Evolutionary conservation across 2,888 invertebrate species (phyloP), one percentile per base, ranked within the genome.

Genomic region (Drosophila dives): DNA sequence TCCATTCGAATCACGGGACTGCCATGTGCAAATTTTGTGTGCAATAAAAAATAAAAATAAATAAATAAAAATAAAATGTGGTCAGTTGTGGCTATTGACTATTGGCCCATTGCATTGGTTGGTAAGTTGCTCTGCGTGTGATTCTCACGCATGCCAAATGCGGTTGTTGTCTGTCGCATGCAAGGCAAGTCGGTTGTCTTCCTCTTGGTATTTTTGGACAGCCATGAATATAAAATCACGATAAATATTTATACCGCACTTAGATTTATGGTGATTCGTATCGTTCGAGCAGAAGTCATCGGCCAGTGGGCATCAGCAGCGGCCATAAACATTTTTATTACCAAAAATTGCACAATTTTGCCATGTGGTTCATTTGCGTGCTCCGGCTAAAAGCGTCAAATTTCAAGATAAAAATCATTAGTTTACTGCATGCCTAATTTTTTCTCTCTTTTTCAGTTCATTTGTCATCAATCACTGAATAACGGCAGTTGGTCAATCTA

Each of bases 181-280:
- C 80, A 56, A 71, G 68, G 62, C 70, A 65, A 64, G 67, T 48
- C 20, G 73, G 70, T 48, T 64, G 40, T 36, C 51, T 65, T 63
- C 59, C 55, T 68, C 20, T 53, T 45, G 42, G 36, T 12, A 48
- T 33, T 54, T 32, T 58, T 59, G 40, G 61, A 17, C 59, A 61
- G 80, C 26, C 68, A 77, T 86, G 86, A 86, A 83, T 89, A 83
- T 85, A 85, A 85, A 85, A 86, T 83, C 72, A 84, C 85, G 85
- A 85, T 85, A 85, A 85, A 85, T 86, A 85, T 85, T 85, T 85
- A 85, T 89, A 81, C 89, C 64, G 75, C 89, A 79, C 81, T 85
- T 77, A 70, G 86, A 85, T 85, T 85, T 85, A 85, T 85, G 75
- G 75, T 81, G 85, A 89, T 85, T 83, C 84, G 77, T 85, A 89